Conservation (phyloP, 2,113 vertebrate genomes). For the Menidia beryllina region DNA sequence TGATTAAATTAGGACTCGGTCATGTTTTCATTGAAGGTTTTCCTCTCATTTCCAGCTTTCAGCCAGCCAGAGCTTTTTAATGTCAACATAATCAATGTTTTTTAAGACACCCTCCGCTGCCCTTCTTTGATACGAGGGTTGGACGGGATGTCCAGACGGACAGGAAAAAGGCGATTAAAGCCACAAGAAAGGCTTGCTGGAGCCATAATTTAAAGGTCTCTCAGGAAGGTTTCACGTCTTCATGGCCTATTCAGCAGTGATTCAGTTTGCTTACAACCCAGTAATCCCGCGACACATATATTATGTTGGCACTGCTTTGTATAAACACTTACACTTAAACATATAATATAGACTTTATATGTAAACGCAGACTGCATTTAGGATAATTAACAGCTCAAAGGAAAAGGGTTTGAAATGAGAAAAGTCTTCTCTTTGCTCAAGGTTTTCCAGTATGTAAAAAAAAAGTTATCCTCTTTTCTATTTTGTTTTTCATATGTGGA, state of each 20-base stretch:
- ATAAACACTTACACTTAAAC: conserved; percentile 41
- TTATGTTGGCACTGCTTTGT: conserved; percentile 9
- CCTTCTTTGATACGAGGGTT: conserved; percentile 20
- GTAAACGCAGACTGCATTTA: conserved; percentile 32
- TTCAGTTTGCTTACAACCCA: conserved; percentile 59
- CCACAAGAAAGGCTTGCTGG: conserved; percentile 26
- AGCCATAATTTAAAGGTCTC: conserved; percentile 56
- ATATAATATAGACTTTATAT: conserved; percentile 31
- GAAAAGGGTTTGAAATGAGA: background rate
- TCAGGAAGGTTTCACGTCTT: conserved; percentile 34
- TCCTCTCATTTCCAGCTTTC: conserved; percentile 6
- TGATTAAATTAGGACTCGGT: conserved; percentile 19
- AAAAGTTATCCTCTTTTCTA: too few relatives aligned
- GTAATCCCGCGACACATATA: conserved; percentile 54
- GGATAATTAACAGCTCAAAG: conserved; percentile 28
- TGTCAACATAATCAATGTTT: conserved; percentile 23
- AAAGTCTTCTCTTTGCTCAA: too few relatives aligned
- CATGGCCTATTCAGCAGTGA: conserved; percentile 49
- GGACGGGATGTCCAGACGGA: conserved; percentile 38
- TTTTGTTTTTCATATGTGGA: too few relatives aligned
- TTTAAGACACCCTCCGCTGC: background rate
- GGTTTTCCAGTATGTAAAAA: conserved; percentile 28
- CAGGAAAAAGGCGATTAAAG: conserved; percentile 22
- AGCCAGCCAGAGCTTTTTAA: conserved; percentile 6
- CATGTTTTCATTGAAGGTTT: background rate